phyloP scores from a whole-genome alignment of 1,140 invertebrate species.

The Leucophenga varia region DNA sequence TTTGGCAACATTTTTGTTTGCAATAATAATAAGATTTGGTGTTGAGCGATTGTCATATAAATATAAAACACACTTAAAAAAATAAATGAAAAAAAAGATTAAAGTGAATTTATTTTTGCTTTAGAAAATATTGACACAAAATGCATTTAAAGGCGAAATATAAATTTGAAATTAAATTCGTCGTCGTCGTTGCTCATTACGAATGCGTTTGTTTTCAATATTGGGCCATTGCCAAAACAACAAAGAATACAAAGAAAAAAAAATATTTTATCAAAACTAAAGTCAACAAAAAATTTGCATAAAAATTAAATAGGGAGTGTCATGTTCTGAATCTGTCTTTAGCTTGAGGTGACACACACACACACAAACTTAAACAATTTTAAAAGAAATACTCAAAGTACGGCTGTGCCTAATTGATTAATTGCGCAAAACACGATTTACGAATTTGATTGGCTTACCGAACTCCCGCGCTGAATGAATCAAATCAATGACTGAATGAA shows the following conservation, averaged over 20 bases:
- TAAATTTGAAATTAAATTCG: conserved; percentile 43
- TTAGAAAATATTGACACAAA: too few relatives aligned
- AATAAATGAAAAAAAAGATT: too few relatives aligned
- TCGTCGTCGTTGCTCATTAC: conserved; percentile 45
- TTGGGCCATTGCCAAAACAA: conserved; percentile 26
- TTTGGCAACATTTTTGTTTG: too few relatives aligned
- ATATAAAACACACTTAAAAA: too few relatives aligned
- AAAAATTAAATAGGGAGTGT: conserved; percentile 37
- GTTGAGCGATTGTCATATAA: too few relatives aligned
- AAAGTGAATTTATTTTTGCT: too few relatives aligned
- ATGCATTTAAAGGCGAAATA: conserved; percentile 32
- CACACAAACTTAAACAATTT: too few relatives aligned
- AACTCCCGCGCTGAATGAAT: too few relatives aligned
- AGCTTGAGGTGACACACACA: conserved; percentile 43
- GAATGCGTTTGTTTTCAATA: conserved; percentile 49
- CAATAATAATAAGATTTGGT: too few relatives aligned
- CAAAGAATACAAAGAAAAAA: conserved; percentile 23
- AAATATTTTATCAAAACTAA: not conserved
- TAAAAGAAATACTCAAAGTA: too few relatives aligned
- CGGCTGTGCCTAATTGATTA: conserved; percentile 50
- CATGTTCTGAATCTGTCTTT: conserved; percentile 11
- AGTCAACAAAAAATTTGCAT: conserved; percentile 35
- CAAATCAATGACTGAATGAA: too few relatives aligned
- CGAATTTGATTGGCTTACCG: too few relatives aligned
- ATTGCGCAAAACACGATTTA: conserved; percentile 22